Evolutionary conservation across 2,797 vertebrate species (phyloP).

Genomic region (Poecilia picta): DNA sequence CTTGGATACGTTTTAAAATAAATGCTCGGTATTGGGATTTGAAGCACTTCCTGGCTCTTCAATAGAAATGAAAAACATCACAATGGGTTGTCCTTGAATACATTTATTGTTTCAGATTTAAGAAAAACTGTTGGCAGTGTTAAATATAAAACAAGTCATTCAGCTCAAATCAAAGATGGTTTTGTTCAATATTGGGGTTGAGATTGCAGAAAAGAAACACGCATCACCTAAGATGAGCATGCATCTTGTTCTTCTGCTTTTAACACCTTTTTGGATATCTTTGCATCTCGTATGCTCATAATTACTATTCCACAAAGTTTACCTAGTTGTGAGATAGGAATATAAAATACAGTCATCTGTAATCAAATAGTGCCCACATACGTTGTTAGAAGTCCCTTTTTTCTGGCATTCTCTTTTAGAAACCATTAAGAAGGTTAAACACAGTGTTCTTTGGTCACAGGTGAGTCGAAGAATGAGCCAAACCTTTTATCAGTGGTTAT

Average conservation of each 20-base stretch:
- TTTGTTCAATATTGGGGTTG: slow-evolving; percentile 14
- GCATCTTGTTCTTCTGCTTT: slow-evolving; percentile 34
- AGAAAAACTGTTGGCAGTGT: slow-evolving; percentile 62
- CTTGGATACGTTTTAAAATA: slow-evolving; percentile 35
- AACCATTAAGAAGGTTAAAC: slow-evolving; percentile 57
- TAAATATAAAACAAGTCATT: slow-evolving; percentile 66
- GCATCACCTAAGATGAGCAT: slow-evolving; percentile 27
- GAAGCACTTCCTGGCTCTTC: neutral
- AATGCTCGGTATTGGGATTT: neutral
- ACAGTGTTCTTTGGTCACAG: slow-evolving; percentile 83
- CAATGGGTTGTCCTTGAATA: slow-evolving; percentile 35
- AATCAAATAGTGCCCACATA: neutral
- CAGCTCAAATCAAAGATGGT: slow-evolving; percentile 44
- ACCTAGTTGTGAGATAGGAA: neutral
- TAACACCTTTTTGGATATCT: slow-evolving; percentile 6
- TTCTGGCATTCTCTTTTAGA: slow-evolving; percentile 48
- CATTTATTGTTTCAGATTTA: slow-evolving; percentile 75
- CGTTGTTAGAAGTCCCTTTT: slow-evolving; percentile 48
- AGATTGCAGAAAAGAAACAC: slow-evolving; percentile 1
- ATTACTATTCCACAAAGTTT: slow-evolving; percentile 9
- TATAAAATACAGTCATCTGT: slow-evolving; percentile 5
- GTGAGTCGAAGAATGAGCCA: slow-evolving; percentile 54
- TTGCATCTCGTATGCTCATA: slow-evolving; percentile 34
- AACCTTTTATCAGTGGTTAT: slow-evolving; percentile 13
- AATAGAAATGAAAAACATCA: slow-evolving; percentile 11